Conservation (phyloP, 2,888 invertebrate species). For the Drosophila lutescens region DNA sequence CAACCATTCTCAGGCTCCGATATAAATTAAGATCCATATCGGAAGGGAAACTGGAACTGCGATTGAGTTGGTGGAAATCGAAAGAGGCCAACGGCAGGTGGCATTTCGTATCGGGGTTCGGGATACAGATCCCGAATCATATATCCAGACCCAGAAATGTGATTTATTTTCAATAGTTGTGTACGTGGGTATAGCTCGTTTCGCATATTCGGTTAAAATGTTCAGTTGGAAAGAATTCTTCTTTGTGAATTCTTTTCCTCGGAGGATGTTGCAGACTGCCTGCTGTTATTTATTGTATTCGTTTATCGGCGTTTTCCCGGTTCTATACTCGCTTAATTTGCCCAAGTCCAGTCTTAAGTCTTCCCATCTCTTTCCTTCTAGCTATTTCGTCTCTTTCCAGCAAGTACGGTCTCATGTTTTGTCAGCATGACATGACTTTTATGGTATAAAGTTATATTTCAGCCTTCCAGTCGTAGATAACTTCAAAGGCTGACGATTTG, state of each 20-base stretch:
- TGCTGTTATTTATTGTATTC: slow-evolving; percentile 73
- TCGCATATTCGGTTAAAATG: slow-evolving; percentile 9
- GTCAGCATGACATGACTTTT: slow-evolving; percentile 62
- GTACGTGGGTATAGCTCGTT: slow-evolving; percentile 40
- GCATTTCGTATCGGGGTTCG: slow-evolving; percentile 53
- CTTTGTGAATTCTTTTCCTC: slow-evolving; percentile 3
- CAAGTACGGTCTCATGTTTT: slow-evolving; percentile 14
- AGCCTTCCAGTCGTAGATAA: slow-evolving; percentile 38
- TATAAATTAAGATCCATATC: slow-evolving; percentile 75
- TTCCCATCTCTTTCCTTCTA: neutral
- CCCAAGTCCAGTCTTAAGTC: slow-evolving; percentile 5
- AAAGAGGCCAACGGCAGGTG: slow-evolving; percentile 64
- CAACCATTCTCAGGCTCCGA: slow-evolving; percentile 36
- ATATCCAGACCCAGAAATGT: slow-evolving; percentile 37
- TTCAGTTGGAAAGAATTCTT: slow-evolving; percentile 14
- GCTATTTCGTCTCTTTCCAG: neutral
- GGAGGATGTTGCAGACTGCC: slow-evolving; percentile 40
- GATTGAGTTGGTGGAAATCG: slow-evolving; percentile 12
- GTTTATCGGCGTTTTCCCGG: slow-evolving; percentile 71
- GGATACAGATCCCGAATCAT: slow-evolving; percentile 13
- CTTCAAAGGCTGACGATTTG: slow-evolving; percentile 45
- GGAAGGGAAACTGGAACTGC: slow-evolving; percentile 39
- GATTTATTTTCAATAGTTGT: slow-evolving; percentile 63
- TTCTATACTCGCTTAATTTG: slow-evolving; percentile 67
- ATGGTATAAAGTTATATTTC: slow-evolving; percentile 65